Percentiles rank a stretch among this genome's conserved stretches.
Conservation (phyloP, 2,888 invertebrate species). For the Napeogenes sylphis region DNA sequence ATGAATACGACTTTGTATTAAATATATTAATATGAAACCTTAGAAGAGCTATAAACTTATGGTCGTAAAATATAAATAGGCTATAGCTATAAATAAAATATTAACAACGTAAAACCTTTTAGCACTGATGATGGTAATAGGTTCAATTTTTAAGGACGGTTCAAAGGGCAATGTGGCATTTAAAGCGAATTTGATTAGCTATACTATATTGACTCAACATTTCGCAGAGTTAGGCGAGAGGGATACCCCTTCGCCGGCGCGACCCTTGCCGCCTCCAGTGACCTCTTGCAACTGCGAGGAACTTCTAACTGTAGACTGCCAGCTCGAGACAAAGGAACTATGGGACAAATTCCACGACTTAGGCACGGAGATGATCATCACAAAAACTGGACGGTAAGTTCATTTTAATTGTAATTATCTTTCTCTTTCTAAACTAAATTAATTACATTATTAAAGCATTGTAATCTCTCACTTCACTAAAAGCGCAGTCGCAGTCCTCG, state of each 20-base stretch:
- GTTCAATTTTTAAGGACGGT: not conserved
- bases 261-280: constrained; percentile 61
- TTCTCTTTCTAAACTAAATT: not conserved
- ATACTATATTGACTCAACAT: not conserved
- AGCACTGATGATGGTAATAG: not conserved
- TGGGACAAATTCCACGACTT: constrained; percentile 98
- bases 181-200: constrained; percentile 2
- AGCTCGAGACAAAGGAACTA: constrained; percentile 95
- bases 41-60: constrained; percentile 3
- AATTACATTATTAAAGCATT: constrained; percentile 52
- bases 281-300: constrained; percentile 90
- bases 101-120: not conserved
- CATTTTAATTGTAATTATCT: not conserved
- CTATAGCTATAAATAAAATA: constrained; percentile 5
- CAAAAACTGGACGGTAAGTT: constrained; percentile 95
- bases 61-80: not conserved
- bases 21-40: constrained; percentile 4
- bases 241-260: constrained; percentile 70
- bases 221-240: constrained; percentile 68
- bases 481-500: constrained; percentile 59
- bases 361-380: constrained; percentile 99
- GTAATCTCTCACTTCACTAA: constrained; percentile 67
- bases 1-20: constrained; percentile 4
- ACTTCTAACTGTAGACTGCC: constrained; percentile 89
- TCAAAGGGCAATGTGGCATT: constrained; percentile 3